Evolutionary conservation across 2,888 invertebrate genomes (phyloP), one percentile per base, ranked within the genome.

Genomic region (Hypomecis punctinalis): DNA sequence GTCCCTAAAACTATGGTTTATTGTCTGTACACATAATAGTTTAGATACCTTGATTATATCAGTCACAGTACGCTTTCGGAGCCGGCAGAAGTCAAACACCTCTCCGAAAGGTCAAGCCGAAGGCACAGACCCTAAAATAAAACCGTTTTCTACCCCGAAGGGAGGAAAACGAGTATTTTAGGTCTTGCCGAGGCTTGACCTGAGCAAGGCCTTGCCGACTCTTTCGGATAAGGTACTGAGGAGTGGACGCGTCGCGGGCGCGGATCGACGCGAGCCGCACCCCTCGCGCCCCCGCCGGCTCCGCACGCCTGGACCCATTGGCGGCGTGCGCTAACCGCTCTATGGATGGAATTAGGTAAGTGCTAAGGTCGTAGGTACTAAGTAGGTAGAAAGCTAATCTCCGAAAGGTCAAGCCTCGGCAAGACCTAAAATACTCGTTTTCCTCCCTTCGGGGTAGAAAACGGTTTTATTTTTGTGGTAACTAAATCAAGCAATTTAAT

Each of bases 121-220:
- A 52, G 40, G 52, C 52, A 52, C 52, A 55, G 37, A 45, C 8
- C 8, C 46, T 55, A 6, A 37, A 47, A 56, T 62, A 64, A 10
- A 37, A 62, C 66, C 53, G 66, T 69, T 69, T 69, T 69, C 66
- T 40, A 66, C 69, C 69, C 69, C 61, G 58, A 62, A 68, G 63
- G 68, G 68, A 68, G 35, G 64, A 63, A 63, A 66, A 66, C 66
- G 51, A 55, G n/a, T 68, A 65, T 68, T 68, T 65, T 56, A 68
- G 64, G 61, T 65, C 68, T 64, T 64, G 61, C 68, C 68, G 40
- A 62, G 64, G 68, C 62, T 65, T 66, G 64, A 52, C 7, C 13
- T 8, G 23, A 68, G 53, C 10, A 53, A 53, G 42, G 2, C 4
- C 53, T 53, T 53, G 53, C 53, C 53, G 53, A n/a, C 53, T 40